phyloP scores from a whole-genome alignment of 2,113 vertebrate species.

The Empidonax alnorum region DNA sequence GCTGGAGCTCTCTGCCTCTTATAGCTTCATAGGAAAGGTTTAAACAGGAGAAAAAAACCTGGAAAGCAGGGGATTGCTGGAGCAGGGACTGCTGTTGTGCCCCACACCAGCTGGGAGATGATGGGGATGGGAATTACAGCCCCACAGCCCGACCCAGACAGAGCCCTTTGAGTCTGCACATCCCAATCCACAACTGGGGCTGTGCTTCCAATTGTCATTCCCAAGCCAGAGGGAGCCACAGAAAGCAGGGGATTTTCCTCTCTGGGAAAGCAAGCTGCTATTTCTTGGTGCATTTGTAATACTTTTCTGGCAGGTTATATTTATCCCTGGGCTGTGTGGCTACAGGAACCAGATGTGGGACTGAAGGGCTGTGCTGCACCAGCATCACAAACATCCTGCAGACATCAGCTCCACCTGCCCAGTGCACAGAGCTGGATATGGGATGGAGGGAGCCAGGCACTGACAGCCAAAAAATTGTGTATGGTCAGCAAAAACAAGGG shows the following conservation, averaged over 20 bases:
- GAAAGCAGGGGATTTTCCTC: background rate
- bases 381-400: background rate
- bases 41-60: background rate
- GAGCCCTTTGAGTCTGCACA: background rate
- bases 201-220: background rate
- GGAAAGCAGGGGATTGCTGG: background rate
- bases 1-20: background rate
- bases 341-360: background rate
- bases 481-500: background rate
- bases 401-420: background rate
- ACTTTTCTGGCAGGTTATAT: background rate
- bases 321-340: background rate
- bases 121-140: background rate
- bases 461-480: background rate
- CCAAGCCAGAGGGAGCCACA: background rate
- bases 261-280: background rate
- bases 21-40: background rate
- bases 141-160: background rate
- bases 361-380: background rate
- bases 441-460: background rate
- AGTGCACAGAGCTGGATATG: rapidly evolving
- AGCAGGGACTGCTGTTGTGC: background rate
- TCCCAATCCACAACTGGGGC: background rate
- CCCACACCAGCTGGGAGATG: background rate
- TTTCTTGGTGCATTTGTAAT: background rate